These are phyloP conservation scores for Pterostichus niger DNA, from an alignment of 2,888 invertebrate genomes.

Conservation along the genomic window DNA sequence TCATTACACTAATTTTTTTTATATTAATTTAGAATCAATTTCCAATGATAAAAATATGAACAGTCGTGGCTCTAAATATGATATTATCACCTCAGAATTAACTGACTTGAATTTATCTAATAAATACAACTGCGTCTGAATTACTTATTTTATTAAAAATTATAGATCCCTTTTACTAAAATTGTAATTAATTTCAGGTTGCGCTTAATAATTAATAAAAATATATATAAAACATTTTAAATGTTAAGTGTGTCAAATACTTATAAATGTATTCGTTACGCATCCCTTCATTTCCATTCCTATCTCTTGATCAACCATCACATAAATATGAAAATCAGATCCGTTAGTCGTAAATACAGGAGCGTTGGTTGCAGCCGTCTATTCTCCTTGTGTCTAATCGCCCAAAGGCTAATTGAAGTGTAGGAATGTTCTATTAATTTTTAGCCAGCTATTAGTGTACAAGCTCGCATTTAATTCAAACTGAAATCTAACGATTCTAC, in stretches of 20 bases:
- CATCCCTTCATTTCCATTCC: background rate
- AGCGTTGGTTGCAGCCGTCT: conserved; percentile 15
- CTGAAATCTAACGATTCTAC: conserved; percentile 25
- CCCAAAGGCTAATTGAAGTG: conserved; percentile 21
- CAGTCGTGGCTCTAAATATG: too few species aligned
- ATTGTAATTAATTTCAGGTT: too few species aligned
- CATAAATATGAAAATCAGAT: conserved; percentile 31
- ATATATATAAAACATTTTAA: background rate
- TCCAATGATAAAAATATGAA: too few species aligned
- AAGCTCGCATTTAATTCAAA: conserved; percentile 17
- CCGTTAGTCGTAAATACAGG: conserved; percentile 32
- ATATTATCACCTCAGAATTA: too few species aligned
- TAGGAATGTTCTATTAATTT: conserved; percentile 42
- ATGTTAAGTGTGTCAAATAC: background rate
- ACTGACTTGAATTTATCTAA: too few species aligned
- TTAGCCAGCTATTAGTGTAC: conserved; percentile 40
- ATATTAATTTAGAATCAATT: too few species aligned
- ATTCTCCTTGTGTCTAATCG: conserved; percentile 2
- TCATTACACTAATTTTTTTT: too few species aligned
- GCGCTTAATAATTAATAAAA: too few species aligned
- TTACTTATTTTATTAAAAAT: too few species aligned
- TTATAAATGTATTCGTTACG: background rate
- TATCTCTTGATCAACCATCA: conserved; percentile 9
- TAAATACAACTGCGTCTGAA: too few species aligned
- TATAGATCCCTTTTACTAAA: too few species aligned